These are phyloP conservation scores for Phylloscopus trochiloides DNA, from an alignment of 2,113 vertebrate genomes.

Conservation along the genomic window DNA sequence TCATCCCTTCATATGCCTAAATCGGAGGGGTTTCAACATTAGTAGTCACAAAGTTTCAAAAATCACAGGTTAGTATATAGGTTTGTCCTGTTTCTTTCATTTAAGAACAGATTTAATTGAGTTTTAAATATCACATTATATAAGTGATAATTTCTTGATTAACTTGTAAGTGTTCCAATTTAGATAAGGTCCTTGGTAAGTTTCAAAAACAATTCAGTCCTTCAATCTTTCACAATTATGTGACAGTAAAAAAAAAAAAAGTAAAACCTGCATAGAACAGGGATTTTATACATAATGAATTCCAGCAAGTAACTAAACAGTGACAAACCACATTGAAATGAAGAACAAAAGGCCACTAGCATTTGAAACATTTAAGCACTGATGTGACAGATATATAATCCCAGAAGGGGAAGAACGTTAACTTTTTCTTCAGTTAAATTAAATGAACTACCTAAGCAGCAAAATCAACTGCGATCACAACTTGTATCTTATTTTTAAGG, in stretches of 20 bases:
- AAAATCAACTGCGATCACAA: not conserved
- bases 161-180: conserved; percentile 22
- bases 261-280: not conserved
- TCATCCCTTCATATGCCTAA: not conserved
- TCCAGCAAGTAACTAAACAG: not conserved
- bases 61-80: not conserved
- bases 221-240: not conserved
- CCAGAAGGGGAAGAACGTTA: not conserved
- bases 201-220: not conserved
- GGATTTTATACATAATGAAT: not conserved
- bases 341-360: not conserved
- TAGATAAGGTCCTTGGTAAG: not conserved
- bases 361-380: not conserved
- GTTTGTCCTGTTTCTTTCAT: not conserved
- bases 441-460: not conserved
- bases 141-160: conserved; percentile 30
- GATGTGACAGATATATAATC: not conserved
- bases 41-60: not conserved
- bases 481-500: not conserved
- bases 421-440: not conserved
- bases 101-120: conserved; percentile 36
- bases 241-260: not conserved
- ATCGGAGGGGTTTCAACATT: not conserved
- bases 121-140: conserved; percentile 19
- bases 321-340: not conserved